These are phyloP conservation scores for Operophtera brumata DNA, from an alignment of 2,888 invertebrate genomes.

Conservation along the genomic window DNA sequence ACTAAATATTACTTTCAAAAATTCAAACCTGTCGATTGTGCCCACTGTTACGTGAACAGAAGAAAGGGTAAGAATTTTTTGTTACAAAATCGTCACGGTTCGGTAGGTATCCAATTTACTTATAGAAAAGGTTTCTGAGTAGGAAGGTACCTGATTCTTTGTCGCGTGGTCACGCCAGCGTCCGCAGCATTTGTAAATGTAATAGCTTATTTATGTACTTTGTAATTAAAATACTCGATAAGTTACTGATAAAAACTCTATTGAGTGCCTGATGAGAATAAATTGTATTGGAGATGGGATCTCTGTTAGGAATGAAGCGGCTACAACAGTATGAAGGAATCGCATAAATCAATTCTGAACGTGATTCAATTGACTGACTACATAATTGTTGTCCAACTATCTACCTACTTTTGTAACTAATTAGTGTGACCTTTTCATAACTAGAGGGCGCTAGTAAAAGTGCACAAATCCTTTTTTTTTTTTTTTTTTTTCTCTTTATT, in stretches of 20 bases:
- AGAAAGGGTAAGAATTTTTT: conserved; percentile 64
- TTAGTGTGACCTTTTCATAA: too few relatives aligned
- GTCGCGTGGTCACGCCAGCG: conserved; percentile 65
- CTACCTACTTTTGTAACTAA: too few relatives aligned
- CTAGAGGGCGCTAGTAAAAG: too few relatives aligned
- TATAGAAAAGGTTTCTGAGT: conserved; percentile 51
- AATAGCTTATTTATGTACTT: conserved; percentile 69
- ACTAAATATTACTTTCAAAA: conserved; percentile 22
- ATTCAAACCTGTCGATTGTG: conserved; percentile 54
- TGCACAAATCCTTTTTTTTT: too few relatives aligned
- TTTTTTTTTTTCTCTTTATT: too few relatives aligned
- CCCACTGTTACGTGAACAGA: conserved; percentile 61
- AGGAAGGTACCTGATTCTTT: conserved; percentile 62
- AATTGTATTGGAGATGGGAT: conserved; percentile 48
- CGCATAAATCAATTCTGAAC: not conserved
- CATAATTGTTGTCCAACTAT: too few relatives aligned
- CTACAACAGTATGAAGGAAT: conserved; percentile 17
- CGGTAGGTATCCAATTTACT: conserved; percentile 74
- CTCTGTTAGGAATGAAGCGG: conserved; percentile 33
- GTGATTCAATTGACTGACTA: not conserved
- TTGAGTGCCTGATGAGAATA: conserved; percentile 53
- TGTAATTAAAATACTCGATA: conserved; percentile 68
- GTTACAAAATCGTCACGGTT: conserved; percentile 67
- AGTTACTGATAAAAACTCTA: conserved; percentile 49
- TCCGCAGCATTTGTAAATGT: conserved; percentile 53